phyloP scores from a whole-genome alignment of 2,888 invertebrate species.

The Drosophila anceps region DNA sequence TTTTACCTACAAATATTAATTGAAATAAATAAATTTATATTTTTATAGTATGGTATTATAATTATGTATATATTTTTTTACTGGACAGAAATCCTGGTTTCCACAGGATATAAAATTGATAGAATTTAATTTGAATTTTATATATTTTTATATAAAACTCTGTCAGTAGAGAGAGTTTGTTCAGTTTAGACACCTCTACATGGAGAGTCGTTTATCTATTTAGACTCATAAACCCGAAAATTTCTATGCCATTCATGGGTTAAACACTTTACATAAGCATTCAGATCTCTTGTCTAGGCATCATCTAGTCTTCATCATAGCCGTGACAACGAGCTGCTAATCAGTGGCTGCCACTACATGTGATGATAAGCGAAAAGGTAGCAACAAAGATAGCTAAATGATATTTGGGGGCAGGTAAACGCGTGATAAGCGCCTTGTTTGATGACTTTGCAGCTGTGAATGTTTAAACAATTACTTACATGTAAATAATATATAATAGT shows the following conservation, averaged over 20 bases:
- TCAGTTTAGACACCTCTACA: too few species aligned
- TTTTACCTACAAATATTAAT: too few species aligned
- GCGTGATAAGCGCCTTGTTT: slow-evolving; percentile 8
- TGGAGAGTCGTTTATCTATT: not conserved
- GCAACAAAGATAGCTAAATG: not conserved
- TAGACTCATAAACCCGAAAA: not conserved
- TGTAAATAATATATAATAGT: not conserved
- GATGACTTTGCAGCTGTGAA: not conserved
- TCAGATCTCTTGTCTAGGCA: not conserved
- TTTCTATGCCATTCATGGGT: not conserved
- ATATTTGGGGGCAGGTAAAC: not conserved
- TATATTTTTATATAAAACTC: too few species aligned
- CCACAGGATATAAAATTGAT: too few species aligned
- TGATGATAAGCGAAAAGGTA: slow-evolving; percentile 19
- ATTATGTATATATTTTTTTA: too few species aligned
- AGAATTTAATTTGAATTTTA: too few species aligned
- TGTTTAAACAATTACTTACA: slow-evolving; percentile 2
- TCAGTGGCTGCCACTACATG: slow-evolving; percentile 7
- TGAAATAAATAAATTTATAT: too few species aligned
- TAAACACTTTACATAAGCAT: not conserved
- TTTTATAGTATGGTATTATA: too few species aligned
- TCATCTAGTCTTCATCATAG: not conserved
- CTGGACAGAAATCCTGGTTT: too few species aligned
- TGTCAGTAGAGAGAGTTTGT: too few species aligned
- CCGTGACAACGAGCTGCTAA: not conserved